These are phyloP conservation scores for Coracias cyanogaster DNA, from an alignment of 2,797 vertebrate genomes.

Conservation along the genomic window DNA sequence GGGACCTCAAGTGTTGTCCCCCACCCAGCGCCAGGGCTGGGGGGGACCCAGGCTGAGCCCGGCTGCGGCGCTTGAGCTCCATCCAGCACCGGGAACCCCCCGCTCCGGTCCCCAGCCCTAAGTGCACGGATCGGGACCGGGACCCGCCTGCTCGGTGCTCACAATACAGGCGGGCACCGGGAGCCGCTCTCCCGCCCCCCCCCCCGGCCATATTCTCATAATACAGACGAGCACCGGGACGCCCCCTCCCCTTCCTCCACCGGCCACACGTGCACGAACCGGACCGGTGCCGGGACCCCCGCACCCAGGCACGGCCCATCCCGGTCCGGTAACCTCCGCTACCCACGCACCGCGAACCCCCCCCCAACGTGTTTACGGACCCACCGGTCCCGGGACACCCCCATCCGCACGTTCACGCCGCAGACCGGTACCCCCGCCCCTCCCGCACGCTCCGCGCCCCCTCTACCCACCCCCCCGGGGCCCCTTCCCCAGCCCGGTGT, in stretches of 20 bases:
- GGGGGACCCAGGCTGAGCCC: neutral
- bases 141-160: neutral
- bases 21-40: neutral
- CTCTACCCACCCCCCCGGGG: no score
- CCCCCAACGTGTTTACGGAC: no score
- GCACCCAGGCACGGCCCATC: no score
- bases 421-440: no score
- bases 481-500: neutral
- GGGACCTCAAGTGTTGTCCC: neutral
- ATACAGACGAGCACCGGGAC: no score
- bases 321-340: no score
- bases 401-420: neutral
- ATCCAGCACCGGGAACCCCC: neutral
- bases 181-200: neutral
- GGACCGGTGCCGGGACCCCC: no score
- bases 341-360: neutral
- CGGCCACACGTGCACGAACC: neutral
- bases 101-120: neutral
- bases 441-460: neutral
- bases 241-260: no score
- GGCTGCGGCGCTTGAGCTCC: neutral
- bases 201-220: no score
- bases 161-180: no score
- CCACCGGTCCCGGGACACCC: neutral
- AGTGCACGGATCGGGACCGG: neutral